Conservation (phyloP, 2,113 vertebrate genomes). For the Condylura cristata region DNA sequence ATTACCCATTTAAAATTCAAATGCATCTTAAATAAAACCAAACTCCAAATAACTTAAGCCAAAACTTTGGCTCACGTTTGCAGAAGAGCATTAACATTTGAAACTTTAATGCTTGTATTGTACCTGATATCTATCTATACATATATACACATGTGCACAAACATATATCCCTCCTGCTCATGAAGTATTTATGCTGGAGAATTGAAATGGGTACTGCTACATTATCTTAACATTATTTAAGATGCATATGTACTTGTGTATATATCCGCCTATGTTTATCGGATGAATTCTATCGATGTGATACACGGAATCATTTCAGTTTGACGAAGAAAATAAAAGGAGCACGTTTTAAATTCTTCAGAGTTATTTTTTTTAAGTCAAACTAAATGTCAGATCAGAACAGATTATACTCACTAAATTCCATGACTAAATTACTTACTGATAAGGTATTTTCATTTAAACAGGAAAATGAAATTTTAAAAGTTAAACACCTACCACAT, state of each 20-base stretch:
- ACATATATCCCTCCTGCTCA: not conserved
- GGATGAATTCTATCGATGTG: conserved; percentile 23
- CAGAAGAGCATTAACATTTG: not conserved
- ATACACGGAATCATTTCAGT: conserved; percentile 26
- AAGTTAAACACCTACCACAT: not conserved
- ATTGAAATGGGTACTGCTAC: not conserved
- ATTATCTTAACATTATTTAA: conserved; percentile 39
- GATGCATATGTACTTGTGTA: not conserved
- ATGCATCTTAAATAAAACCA: conserved; percentile 26
- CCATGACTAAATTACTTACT: not conserved
- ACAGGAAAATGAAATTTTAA: not conserved
- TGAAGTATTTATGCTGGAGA: conserved; percentile 50
- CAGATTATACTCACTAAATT: not conserved
- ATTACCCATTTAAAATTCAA: conserved; percentile 76
- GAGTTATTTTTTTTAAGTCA: not conserved
- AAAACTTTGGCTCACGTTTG: conserved; percentile 54
- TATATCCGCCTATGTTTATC: not conserved
- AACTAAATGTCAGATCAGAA: not conserved
- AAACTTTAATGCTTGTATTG: not conserved
- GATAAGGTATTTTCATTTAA: not conserved
- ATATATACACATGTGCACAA: not conserved
- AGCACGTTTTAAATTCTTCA: not conserved
- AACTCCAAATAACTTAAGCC: conserved; percentile 37
- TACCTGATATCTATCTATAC: not conserved
- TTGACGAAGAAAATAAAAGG: conserved; percentile 12